Base-by-base conservation (phyloP, 1,140 invertebrate genomes). In the Brachionus asplanchnoidis region DNA sequence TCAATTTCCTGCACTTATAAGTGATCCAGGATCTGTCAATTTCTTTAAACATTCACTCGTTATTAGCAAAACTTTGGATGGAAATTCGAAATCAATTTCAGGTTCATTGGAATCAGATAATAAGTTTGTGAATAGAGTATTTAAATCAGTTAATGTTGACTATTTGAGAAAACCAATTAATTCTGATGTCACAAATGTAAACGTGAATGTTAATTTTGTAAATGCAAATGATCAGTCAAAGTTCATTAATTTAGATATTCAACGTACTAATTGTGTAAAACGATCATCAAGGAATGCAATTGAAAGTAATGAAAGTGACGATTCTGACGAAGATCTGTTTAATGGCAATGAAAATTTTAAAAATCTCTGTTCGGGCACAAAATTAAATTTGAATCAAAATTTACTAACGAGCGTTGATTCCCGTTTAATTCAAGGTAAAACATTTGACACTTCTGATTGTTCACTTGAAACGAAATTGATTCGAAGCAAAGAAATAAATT, bases 331-430 rank as follows among this genome's bases (percentile, higher is more conserved):
- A 44, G 12, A 42, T 17, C 6, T 73, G 11, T 17, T 14, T 5
- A 9, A 28, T 12, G 11, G 8, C 5, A 11, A 7, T 14, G 23
- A 77, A 14, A 23, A 77, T 50, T 46, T 50, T 53, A 28, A 12
- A 50, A 23, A 28, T 23, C 50, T 46, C 5, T 77, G 73, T 77
- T 50, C 42, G 26, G 73, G 73, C 2, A 77, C 73, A 26, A 77
- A 77, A 77, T 23, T 77, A 26, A 77, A 77, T 50, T 9, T 77
- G 4, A 26, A 46, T 32, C 73, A 77, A 77, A 77, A 77, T 77
- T 8, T 77, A 14, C 53, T 77, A 46, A 8, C 73, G 3, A 46
- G n/a, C 6, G 8, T 26, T 14, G 11, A 23, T 46, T 77, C 73
- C 14, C n/a, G 44, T 20, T 9, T 77, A 28, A 6, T 77, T 20